These are phyloP conservation scores for Tortrix viridana DNA, from an alignment of 2,888 invertebrate genomes.

Conservation along the genomic window DNA sequence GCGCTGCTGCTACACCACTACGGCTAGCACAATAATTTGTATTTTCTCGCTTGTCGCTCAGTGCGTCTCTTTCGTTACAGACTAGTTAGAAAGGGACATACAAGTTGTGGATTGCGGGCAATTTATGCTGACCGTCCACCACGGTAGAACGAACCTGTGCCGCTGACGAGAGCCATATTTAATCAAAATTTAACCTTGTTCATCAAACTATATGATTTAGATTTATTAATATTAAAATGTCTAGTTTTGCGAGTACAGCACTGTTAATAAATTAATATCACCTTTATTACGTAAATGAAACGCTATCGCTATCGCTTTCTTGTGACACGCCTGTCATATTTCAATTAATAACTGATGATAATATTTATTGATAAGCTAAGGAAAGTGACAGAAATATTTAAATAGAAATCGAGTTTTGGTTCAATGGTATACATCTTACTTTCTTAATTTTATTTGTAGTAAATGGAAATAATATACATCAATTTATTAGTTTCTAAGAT, in stretches of 20 bases:
- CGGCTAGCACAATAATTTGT: not conserved
- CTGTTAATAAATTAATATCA: not conserved
- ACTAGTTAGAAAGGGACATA: not conserved
- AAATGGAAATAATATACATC: no score
- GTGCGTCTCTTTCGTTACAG: not conserved
- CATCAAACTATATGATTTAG: not conserved
- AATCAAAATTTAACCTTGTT: not conserved
- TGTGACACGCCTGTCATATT: constrained; percentile 35
- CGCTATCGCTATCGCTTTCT: constrained; percentile 27
- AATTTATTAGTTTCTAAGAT: no score
- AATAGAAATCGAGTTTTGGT: not conserved
- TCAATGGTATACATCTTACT: no score
- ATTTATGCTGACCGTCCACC: not conserved
- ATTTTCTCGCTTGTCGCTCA: not conserved
- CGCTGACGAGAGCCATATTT: not conserved
- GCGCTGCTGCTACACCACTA: constrained; percentile 14
- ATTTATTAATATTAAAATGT: no score
- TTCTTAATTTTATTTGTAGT: no score
- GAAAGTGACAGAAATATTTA: not conserved
- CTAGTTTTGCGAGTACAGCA: not conserved
- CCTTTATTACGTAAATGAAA: constrained; percentile 27
- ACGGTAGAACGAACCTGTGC: not conserved
- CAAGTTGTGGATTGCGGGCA: no score
- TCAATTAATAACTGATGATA: constrained; percentile 26
- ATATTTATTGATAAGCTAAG: constrained; percentile 15